Conservation (phyloP, 2,888 invertebrate genomes). For the Busseola fusca region DNA sequence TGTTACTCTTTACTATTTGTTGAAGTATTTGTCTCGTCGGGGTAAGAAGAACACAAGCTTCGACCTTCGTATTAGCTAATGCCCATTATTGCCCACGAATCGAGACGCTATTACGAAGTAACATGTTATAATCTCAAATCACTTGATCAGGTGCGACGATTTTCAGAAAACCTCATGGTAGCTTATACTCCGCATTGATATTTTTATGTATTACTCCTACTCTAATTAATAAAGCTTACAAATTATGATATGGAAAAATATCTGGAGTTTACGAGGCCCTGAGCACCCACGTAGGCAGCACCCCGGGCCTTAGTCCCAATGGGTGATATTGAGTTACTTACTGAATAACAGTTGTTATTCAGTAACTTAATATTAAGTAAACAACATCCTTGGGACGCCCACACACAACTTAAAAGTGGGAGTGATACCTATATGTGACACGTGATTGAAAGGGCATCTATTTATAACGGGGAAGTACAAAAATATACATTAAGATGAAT, state of each 20-base stretch:
- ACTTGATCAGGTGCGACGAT: not conserved
- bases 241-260: too few relatives aligned
- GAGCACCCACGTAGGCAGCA: not conserved
- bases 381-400: not conserved
- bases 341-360: not conserved
- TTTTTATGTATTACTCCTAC: not conserved
- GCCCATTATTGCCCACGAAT: not conserved
- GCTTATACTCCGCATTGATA: not conserved
- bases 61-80: not conserved
- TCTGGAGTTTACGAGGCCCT: not conserved
- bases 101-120: not conserved
- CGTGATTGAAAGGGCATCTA: conserved; percentile 10
- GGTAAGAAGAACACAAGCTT: not conserved
- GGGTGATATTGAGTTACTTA: too few relatives aligned
- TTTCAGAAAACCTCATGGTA: not conserved
- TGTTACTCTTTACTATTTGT: not conserved
- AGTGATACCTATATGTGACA: too few relatives aligned
- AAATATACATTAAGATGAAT: not conserved
- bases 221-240: not conserved
- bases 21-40: not conserved
- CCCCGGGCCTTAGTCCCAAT: not conserved
- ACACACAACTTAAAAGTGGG: conserved; percentile 1
- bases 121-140: not conserved
- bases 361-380: not conserved
- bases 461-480: conserved; percentile 5